Conservation (phyloP, 2,113 vertebrate genomes). For the Rhagologus leucostigma region DNA sequence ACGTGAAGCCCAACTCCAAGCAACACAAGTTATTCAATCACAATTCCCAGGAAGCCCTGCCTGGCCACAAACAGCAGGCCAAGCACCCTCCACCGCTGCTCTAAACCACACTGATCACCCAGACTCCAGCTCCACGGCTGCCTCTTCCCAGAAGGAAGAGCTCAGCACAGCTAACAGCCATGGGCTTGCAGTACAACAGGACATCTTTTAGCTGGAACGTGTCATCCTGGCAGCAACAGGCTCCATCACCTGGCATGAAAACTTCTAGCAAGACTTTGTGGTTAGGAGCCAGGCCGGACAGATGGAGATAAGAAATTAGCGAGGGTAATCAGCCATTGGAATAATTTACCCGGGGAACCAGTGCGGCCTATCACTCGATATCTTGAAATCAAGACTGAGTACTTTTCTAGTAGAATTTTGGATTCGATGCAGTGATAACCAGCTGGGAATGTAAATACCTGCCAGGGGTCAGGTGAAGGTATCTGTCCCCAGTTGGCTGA, state of each 20-base stretch:
- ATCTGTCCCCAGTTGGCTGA: background rate
- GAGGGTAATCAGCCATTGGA: background rate
- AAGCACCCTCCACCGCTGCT: background rate
- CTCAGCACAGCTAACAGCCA: background rate
- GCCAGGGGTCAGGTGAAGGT: background rate
- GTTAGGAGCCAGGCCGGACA: conserved; percentile 7
- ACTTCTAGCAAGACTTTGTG: background rate
- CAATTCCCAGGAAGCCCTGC: background rate
- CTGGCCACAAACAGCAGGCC: background rate
- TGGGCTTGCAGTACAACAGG: background rate
- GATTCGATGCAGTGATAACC: background rate
- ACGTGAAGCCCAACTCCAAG: background rate
- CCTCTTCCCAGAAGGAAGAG: background rate
- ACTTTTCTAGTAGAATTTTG: conserved; percentile 1
- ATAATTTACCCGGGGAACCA: conserved; percentile 23
- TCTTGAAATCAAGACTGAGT: conserved; percentile 10
- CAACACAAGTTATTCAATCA: background rate
- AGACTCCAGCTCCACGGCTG: background rate
- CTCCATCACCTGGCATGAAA: background rate
- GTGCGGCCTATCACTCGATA: background rate
- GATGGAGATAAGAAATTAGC: background rate
- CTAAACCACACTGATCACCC: background rate
- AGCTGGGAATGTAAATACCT: background rate
- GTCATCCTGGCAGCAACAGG: background rate
- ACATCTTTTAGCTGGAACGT: background rate